Conservation (phyloP, 1,140 invertebrate genomes). For the Carposina sasakii region DNA sequence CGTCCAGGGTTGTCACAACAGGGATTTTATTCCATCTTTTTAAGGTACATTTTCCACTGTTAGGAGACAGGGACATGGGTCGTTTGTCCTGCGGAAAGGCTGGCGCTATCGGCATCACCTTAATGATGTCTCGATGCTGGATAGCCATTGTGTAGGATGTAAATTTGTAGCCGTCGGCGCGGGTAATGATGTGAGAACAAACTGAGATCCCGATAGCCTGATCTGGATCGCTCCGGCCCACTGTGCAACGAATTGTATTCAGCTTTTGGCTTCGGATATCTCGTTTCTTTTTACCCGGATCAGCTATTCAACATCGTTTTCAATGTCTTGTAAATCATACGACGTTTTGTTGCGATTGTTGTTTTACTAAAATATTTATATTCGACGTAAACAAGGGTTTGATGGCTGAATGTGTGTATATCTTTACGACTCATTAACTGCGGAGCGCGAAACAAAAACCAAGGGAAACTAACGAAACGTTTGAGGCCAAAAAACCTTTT, state of each 20-base stretch:
- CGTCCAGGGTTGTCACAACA: no score
- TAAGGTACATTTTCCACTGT: constrained; percentile 31
- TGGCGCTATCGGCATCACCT: constrained; percentile 72
- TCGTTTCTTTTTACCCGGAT: no score
- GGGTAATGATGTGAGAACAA: constrained; percentile 73
- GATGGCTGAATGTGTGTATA: no score
- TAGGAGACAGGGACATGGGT: constrained; percentile 21
- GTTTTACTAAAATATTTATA: not conserved
- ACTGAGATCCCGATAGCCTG: constrained; percentile 68
- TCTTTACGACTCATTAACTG: constrained; percentile 2
- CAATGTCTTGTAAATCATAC: constrained; percentile 28
- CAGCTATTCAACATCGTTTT: constrained; percentile 35
- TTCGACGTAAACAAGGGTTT: no score
- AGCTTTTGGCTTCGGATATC: constrained; percentile 36
- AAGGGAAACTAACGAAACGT: constrained; percentile 10
- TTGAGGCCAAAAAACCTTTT: constrained; percentile 33
- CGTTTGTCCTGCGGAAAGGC: constrained; percentile 28
- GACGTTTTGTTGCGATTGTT: constrained; percentile 16
- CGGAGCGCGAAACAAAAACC: constrained; percentile 31
- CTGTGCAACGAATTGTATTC: constrained; percentile 42
- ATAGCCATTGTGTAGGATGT: constrained; percentile 72
- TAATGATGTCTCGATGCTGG: constrained; percentile 72
- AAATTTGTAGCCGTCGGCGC: constrained; percentile 72
- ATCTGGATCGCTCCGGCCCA: constrained; percentile 57
- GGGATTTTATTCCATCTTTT: no score